Evolutionary conservation across 2,113 vertebrate genomes (phyloP), one percentile per base, ranked within the genome.

Genomic region (Forbesichthys papilliferus): DNA sequence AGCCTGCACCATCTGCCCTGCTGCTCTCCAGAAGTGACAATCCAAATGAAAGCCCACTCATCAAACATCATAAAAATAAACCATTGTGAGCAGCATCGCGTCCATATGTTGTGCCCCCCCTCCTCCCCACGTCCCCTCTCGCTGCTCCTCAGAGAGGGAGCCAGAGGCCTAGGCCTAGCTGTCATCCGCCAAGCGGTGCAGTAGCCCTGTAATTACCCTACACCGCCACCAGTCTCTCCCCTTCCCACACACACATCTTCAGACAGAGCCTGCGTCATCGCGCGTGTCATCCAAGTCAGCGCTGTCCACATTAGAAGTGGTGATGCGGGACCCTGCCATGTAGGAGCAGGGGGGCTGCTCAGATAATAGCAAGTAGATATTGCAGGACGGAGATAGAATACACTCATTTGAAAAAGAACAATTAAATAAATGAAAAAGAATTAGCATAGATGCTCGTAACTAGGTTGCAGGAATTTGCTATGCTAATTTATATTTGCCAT

Each of bases 1-100:
- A 90, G 93, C 93, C 86, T 92, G 82, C 74, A 92, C 95, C 95
- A 96, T 96, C 95, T 97, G 95, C 86, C 93, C 82, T 20, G 20
- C 88, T 90, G 84, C 93, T 93, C 90, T 88, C 92, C 92, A 92
- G 91, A 93, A 95, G 93, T 94, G 95, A 95, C 94, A 94, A 93
- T 92, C 89, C 92, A 88, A 95, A 95, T 95, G 93, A 93, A 95
- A 95, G 94, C 88, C 88, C 90, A 88, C 93, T 93, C 84, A 82
- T 94, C 83, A 92, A 85, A 91, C 84, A 91, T 91, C 80, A 64
- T 88, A 92, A 90, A 95, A 93, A 93, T 93, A 94, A 93, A 94
- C 89, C 91, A 89, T 91, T 89, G 87, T 84, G 74, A 84, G 36
- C 88, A 81, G 36, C 88, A 81, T 82, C 85, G 84, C 80, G 85